Conservation (phyloP, 2,888 invertebrate species). For the Thalpophila matura region DNA sequence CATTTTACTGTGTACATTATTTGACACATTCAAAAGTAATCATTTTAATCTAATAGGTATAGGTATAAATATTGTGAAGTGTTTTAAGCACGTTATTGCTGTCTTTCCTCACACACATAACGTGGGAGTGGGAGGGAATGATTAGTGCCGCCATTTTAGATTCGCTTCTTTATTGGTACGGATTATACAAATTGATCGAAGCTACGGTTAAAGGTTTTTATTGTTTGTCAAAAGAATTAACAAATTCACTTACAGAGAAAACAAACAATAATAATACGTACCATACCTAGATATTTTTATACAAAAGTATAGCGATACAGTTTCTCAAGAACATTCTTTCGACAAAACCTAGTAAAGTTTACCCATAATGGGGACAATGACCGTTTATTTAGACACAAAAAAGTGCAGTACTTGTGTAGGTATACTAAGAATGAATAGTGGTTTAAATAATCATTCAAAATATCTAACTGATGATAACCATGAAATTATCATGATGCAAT, state of each 20-base stretch:
- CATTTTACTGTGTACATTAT: conserved; percentile 9
- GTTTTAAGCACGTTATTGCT: no score
- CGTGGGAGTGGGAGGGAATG: no score
- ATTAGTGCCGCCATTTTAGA: no score
- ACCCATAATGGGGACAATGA: conserved; percentile 14
- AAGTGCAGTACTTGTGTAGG: conserved; percentile 31
- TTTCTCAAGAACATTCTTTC: background rate
- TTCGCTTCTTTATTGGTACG: no score
- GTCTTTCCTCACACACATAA: no score
- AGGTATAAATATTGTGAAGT: no score
- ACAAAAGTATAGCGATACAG: background rate
- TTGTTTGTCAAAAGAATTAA: no score
- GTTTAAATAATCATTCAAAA: conserved; percentile 3
- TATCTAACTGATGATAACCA: background rate
- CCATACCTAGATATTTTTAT: background rate
- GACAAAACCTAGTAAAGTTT: background rate
- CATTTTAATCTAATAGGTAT: conserved; percentile 1
- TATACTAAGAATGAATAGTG: conserved; percentile 7
- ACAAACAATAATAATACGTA: no score
- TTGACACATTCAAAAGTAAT: conserved; percentile 17
- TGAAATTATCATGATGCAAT: background rate
- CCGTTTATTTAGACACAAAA: conserved; percentile 32
- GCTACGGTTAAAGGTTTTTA: no score
- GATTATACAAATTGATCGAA: no score
- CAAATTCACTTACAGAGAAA: no score